Evolutionary conservation across 2,888 invertebrate species (phyloP).

Genomic region (Stictocephala bisonia): DNA sequence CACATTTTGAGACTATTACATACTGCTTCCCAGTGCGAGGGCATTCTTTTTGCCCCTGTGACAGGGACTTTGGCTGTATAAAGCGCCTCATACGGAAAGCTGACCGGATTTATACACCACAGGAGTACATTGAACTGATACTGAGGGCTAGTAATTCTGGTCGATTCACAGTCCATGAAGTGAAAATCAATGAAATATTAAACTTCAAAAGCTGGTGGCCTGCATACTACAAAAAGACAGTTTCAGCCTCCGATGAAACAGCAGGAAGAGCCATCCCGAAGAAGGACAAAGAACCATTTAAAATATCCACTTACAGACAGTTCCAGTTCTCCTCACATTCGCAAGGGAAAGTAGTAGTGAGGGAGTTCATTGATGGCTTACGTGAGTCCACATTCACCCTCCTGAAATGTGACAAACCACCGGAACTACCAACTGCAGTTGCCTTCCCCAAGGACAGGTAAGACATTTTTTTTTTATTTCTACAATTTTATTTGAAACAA

Average conservation of each 20-base stretch:
- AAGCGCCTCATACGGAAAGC: too few relatives aligned
- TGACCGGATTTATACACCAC: too few relatives aligned
- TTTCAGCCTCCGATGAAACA: constrained; percentile 36
- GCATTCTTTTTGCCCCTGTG: too few relatives aligned
- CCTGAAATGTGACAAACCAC: constrained; percentile 27
- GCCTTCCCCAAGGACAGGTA: constrained; percentile 5
- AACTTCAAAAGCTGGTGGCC: constrained; percentile 16
- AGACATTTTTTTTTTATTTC: constrained; percentile 5
- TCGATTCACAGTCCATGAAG: constrained; percentile 21
- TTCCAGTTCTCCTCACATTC: constrained; percentile 34
- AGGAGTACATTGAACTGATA: too few relatives aligned
- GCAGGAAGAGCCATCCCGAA: constrained; percentile 41
- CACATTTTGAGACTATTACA: too few relatives aligned
- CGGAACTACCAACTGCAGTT: constrained; percentile 22
- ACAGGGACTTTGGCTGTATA: too few relatives aligned
- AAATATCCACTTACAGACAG: constrained; percentile 33
- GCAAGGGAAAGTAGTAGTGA: constrained; percentile 32
- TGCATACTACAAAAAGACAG: constrained; percentile 16
- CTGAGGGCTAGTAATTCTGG: too few relatives aligned
- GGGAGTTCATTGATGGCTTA: constrained; percentile 30
- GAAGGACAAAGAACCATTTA: constrained; percentile 37
- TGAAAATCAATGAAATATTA: too few relatives aligned
- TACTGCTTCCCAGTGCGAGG: too few relatives aligned
- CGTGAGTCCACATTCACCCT: constrained; percentile 23
- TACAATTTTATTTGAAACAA: background rate